phyloP scores from a whole-genome alignment of 1,140 invertebrate species.

The Bombus waltoni region DNA sequence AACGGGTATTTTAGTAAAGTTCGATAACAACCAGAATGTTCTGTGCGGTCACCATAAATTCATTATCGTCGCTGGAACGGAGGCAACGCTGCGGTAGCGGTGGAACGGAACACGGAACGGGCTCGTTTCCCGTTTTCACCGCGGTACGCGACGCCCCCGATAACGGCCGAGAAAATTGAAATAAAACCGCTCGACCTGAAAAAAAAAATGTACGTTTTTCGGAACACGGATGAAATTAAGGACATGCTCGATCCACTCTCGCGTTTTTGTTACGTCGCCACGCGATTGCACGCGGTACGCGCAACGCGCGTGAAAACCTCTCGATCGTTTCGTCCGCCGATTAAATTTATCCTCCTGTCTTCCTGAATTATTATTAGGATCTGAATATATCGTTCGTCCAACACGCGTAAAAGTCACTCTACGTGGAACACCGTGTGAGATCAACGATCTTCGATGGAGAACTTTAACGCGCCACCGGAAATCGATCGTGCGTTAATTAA shows the following conservation, averaged over 20 bases:
- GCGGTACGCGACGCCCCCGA: neutral
- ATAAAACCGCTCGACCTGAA: neutral
- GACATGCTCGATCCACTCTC: neutral
- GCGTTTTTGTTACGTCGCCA: neutral
- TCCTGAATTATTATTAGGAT: slow-evolving; percentile 36
- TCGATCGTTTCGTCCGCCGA: neutral
- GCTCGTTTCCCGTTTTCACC: slow-evolving; percentile 20
- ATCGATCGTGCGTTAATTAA: neutral
- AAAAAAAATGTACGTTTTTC: slow-evolving; percentile 15
- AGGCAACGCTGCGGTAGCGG: neutral
- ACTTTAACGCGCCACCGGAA: neutral
- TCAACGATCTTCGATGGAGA: neutral
- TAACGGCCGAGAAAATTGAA: slow-evolving; percentile 46
- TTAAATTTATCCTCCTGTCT: neutral
- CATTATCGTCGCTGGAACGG: slow-evolving; percentile 9
- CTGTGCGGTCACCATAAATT: slow-evolving; percentile 31
- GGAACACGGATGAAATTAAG: slow-evolving; percentile 15
- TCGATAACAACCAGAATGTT: slow-evolving; percentile 39
- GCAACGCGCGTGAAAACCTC: neutral
- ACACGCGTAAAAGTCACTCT: too few relatives aligned
- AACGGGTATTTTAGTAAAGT: slow-evolving; percentile 23
- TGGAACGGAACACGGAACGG: neutral
- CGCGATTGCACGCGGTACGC: neutral
- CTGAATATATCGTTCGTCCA: too few relatives aligned
- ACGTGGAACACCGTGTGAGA: neutral